These are phyloP conservation scores for Gobio gobio DNA, from an alignment of 2,113 vertebrate species.

Conservation along the genomic window DNA sequence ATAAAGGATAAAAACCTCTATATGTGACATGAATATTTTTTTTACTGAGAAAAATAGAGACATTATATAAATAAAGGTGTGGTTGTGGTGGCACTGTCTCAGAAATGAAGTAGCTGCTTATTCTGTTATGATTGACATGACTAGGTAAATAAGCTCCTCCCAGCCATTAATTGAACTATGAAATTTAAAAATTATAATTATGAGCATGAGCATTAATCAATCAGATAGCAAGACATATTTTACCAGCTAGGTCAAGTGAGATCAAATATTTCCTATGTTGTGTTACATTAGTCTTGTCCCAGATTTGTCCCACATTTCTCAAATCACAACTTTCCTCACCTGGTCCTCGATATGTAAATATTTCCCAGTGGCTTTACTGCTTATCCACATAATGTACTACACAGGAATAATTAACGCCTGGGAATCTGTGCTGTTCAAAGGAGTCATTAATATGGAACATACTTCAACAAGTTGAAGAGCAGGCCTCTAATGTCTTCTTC, in stretches of 20 bases:
- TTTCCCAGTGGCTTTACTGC: neutral
- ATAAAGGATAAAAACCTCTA: too few species aligned
- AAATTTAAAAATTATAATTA: neutral
- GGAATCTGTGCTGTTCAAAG: constrained; percentile 34
- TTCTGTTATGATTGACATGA: neutral
- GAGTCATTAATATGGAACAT: constrained; percentile 35
- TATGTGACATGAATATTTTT: too few species aligned
- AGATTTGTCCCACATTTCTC: neutral
- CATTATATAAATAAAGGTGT: too few species aligned
- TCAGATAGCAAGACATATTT: neutral
- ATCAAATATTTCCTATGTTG: neutral
- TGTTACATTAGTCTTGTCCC: neutral
- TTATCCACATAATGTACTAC: constrained; percentile 11
- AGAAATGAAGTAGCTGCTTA: neutral
- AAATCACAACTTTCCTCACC: constrained; percentile 1
- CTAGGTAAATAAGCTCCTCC: neutral
- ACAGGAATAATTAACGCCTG: constrained; percentile 36
- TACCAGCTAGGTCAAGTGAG: neutral
- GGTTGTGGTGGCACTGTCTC: too few species aligned
- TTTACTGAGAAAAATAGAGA: too few species aligned
- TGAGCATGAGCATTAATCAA: neutral
- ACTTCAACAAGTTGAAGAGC: constrained; percentile 25
- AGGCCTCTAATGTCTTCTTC: constrained; percentile 10
- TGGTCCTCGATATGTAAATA: constrained; percentile 32
- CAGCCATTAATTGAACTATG: too few species aligned